Base-by-base conservation (phyloP, 2,888 invertebrate genomes). In the Strigamia transsilvanica region DNA sequence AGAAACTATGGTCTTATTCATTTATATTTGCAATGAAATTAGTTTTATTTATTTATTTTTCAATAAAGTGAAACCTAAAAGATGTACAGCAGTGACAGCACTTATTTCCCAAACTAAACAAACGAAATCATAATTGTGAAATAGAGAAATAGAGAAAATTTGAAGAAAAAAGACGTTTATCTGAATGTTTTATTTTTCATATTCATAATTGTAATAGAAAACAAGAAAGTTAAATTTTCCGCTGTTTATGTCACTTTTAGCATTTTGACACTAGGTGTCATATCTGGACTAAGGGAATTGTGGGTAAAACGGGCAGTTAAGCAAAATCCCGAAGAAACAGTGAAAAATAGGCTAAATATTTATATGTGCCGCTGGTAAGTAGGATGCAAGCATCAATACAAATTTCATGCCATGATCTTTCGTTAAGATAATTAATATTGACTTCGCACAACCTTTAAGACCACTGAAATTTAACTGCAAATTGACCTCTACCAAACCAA, bases 311-410 rank as follows among this genome's bases (percentile, higher is more conserved):
- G 34, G 13, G 38, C 79, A 21, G 41, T 41, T 79, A 23, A 80
- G 46, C 81, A 66, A 66, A 42, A 81, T 81, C 66, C 81, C 81
- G 81, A 81, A 81, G 81, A 81, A 81, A 81, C 81, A 66, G 23
- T 61, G 32, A 32, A 61, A 81, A 81, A 81, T 81, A 51, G 41
- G 80, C 32, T 51, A 80, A 80, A 80, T 27, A 46, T 80, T 51
- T 80, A 2, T 10, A 27, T 42, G 46, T 51, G 13, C 2, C 46
- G 46, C 51, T 27, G 46, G 42, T 51, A 80, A 80, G 46, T 46
- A 9, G 23, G 18, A 21, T 32, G 12, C 51, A 42, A 32, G 12
- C 27, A 15, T 23, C 46, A 51, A 51, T 46, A 42, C 46, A 32
- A 42, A 80, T 80, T 80, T 80, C 21, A 18, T 42, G 18, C 13